Evolutionary conservation across 2,797 vertebrate species (phyloP).

Genomic region (Acanthopagrus latus): DNA sequence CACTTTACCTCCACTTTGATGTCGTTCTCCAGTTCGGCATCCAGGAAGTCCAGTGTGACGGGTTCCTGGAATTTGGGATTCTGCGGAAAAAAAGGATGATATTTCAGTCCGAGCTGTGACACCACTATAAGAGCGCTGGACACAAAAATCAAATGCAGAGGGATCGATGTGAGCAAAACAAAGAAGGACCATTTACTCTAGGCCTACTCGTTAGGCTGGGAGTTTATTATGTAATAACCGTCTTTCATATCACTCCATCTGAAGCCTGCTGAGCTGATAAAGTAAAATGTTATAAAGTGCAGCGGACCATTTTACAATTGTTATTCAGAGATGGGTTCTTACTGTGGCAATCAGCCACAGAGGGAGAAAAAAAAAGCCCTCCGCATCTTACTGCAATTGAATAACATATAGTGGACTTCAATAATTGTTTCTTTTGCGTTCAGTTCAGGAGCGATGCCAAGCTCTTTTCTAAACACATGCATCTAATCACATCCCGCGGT

Average conservation of each 20-base stretch:
- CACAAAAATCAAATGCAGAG: background rate
- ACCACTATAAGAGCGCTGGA: background rate
- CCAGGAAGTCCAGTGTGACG: slow-evolving; percentile 97
- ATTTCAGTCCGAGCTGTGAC: slow-evolving; percentile 22
- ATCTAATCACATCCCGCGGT: slow-evolving; percentile 34
- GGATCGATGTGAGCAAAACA: background rate
- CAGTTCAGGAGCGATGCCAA: slow-evolving; percentile 18
- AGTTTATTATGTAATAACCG: slow-evolving; percentile 32
- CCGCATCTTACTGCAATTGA: slow-evolving; percentile 4
- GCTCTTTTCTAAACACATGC: slow-evolving; percentile 35
- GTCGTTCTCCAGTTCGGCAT: slow-evolving; percentile 95
- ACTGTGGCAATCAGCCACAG: slow-evolving; percentile 36
- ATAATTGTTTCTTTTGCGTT: slow-evolving; percentile 46
- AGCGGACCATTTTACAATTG: slow-evolving; percentile 49
- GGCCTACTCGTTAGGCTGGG: slow-evolving; percentile 7
- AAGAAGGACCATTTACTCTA: background rate
- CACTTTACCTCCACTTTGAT: slow-evolving; percentile 90
- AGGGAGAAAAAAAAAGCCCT: background rate
- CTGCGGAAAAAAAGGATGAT: slow-evolving; percentile 81
- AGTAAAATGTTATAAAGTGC: slow-evolving; percentile 43
- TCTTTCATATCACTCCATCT: slow-evolving; percentile 32
- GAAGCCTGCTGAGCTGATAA: slow-evolving; percentile 42
- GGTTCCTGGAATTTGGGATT: slow-evolving; percentile 99
- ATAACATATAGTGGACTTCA: slow-evolving; percentile 11
- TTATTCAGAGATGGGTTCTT: slow-evolving; percentile 40